Base-by-base conservation (phyloP, 2,888 invertebrate genomes). In the Malthinus seriepunctatus region DNA sequence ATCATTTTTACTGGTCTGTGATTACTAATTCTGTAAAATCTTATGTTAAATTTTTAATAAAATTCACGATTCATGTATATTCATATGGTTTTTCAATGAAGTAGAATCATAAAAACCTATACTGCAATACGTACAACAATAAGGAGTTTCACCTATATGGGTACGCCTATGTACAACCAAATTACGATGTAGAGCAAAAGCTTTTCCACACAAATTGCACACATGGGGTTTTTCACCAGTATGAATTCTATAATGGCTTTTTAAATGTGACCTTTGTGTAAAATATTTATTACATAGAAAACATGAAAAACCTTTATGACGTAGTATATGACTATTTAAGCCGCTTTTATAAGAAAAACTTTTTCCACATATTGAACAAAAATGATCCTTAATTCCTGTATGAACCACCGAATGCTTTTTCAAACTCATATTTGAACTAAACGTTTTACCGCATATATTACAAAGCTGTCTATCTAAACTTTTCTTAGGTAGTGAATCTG, bases 311-410 rank as follows among this genome's bases (percentile, higher is more conserved):
- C 74, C 73, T 1, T 71, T 73, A 53, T 76, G 77, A 2, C 69
- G 72, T 14, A 73, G 55, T 56, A 71, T 67, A 53, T 76, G 76
- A 34, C 68, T 68, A 10, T 72, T 69, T 12, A 75, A 67, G 12
- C 69, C 69, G 35, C 72, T 67, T 33, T 46, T 39, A 37, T 46
- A 53, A 38, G n/a, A 12, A 44, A 45, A 54, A 56, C 58, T 49
- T 63, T 62, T 63, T n/a, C 52, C 50, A 46, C 64, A 63, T 5
- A 56, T 51, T 23, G 57, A 52, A 51, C 63, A 66, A 12, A 56
- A 39, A 11, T 62, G 56, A n/a, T 56, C 55, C 37, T 45, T 56
- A 48, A 56, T 59, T 8, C 60, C 62, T 2, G 56, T 51, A 38
- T 63, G 60, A 10, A 52, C 52, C 52, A 56, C 55, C 38, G 39